Evolutionary conservation across 2,888 invertebrate genomes (phyloP), one percentile per base, ranked within the genome.

Genomic region (Cepaea hortensis): DNA sequence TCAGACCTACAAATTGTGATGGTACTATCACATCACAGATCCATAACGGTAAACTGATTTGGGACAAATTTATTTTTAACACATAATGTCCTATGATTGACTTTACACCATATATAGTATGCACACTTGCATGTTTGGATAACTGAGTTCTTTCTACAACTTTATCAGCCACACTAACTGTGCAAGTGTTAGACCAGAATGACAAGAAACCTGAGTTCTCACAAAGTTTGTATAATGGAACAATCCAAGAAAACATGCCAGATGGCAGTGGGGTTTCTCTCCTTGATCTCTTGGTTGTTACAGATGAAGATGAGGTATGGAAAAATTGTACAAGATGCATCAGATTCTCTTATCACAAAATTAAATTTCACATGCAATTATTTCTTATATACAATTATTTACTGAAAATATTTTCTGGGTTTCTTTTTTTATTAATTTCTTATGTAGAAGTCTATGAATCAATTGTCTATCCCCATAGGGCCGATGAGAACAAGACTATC

Each of bases 171-270:
- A 96, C 96, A 88, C 95, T 97, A 0, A 95, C 96, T 76, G 96
- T 97, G 35, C 96, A 96, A 88, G 96, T 97, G 0, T 95, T 96
- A 84, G 97, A 97, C 92, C 95, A 96, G 0, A 97, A 97, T 92
- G 97, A 97, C 91, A 97, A 97, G 92, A 95, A 96, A 88, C 97
- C 97, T 0, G 94, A 95, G 79, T 97, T 97, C 93, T 89, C 91
- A 55, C 48, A 11, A 18, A 62, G 5, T 5, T 55, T 6, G n/a
- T 83, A 83, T 61, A 7, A 23, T 23, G 61, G 55, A 13, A 6
- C 20, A 20, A 83, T 83, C 48, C 23, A 73, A 73, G 83, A 83
- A 48, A 61, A 73, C 35, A 61, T 73, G 72, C 72, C 73, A 61
- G 73, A 23, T 50, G 83, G 35, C 62, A 83, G 83, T 83, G 55